A percentile compares a stretch with the other conserved stretches of the same genome.
phyloP scores from a whole-genome alignment of 2,113 vertebrate genomes.

The Saimiri boliviensis region DNA sequence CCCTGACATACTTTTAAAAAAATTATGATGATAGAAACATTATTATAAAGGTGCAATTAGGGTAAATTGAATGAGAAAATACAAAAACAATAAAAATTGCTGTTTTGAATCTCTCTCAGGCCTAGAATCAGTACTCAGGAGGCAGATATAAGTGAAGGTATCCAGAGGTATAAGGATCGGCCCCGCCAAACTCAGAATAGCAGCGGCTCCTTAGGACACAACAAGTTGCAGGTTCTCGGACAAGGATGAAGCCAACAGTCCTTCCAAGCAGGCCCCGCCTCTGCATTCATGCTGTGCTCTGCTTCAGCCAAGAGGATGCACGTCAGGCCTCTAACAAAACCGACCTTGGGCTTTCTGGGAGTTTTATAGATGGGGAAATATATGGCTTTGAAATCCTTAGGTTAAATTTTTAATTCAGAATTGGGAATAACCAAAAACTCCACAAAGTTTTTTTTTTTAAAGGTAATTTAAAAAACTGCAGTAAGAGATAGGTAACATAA shows the following conservation, averaged over 20 bases:
- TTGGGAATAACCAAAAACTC: not conserved
- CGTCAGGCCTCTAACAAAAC: not conserved
- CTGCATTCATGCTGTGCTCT: not conserved
- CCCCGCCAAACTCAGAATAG: not conserved
- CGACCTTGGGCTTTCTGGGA: not conserved
- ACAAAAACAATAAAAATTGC: not conserved
- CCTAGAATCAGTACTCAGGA: not conserved
- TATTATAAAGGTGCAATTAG: not conserved
- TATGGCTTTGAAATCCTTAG: not conserved
- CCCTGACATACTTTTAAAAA: not conserved
- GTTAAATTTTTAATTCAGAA: not conserved
- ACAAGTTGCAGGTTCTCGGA: not conserved
- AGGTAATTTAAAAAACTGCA: not conserved
- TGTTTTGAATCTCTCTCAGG: not conserved
- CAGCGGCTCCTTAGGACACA: rapidly evolving
- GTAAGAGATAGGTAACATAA: not conserved
- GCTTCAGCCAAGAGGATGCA: too few relatives aligned
- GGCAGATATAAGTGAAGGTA: not conserved
- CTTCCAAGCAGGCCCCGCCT: not conserved
- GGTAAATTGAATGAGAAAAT: constrained; percentile 40
- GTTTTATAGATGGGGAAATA: not conserved
- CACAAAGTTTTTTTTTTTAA: not conserved
- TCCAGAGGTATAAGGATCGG: not conserved
- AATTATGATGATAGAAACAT: constrained; percentile 3
- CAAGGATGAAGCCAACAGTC: rapidly evolving